Conservation (phyloP, 1,140 invertebrate species). For the Papilio polytes region DNA sequence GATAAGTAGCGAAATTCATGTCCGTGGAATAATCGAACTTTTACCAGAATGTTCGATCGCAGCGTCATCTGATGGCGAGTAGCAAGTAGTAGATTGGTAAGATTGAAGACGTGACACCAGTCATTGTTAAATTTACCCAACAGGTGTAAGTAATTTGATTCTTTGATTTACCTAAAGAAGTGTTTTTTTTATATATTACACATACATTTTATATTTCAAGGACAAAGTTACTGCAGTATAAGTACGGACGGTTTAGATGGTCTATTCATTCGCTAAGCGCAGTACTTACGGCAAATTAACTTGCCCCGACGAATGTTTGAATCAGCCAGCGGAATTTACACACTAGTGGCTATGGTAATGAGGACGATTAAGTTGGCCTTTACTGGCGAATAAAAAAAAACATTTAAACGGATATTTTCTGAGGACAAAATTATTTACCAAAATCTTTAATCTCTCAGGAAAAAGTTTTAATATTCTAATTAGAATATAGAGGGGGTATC, state of each 20-base stretch:
- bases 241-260: background rate
- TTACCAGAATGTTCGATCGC: too few species aligned
- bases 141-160: too few species aligned
- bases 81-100: too few species aligned
- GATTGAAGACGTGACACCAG: too few species aligned
- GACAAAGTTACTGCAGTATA: background rate
- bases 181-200: background rate
- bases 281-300: conserved; percentile 19
- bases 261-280: conserved; percentile 16
- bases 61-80: too few species aligned
- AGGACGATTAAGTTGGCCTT: conserved; percentile 3
- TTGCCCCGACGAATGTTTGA: conserved; percentile 6
- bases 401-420: background rate
- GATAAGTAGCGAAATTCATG: too few species aligned
- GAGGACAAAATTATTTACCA: too few species aligned
- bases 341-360: conserved; percentile 6
- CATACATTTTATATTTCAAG: background rate
- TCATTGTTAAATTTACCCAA: too few species aligned
- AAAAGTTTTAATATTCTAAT: background rate
- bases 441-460: background rate
- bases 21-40: too few species aligned
- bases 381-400: background rate
- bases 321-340: conserved; percentile 15
- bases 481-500: background rate
- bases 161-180: too few species aligned